Base-by-base conservation (phyloP, 2,113 vertebrate species). In the Alethe castanea region DNA sequence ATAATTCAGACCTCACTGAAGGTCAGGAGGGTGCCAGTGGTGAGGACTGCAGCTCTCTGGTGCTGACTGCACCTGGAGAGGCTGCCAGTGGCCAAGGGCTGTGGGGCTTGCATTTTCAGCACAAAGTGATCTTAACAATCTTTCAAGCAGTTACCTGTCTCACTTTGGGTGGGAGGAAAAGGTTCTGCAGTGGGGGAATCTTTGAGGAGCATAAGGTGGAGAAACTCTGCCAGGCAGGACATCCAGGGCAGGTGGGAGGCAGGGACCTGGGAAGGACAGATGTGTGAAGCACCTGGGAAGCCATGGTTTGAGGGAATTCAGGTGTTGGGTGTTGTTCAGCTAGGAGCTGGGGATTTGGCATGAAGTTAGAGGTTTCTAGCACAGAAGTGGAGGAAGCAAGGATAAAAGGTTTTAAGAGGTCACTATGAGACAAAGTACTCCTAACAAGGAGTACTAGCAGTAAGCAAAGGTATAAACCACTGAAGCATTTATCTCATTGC, bases 401-500 rank as follows among this genome's bases (percentile, higher is more conserved):
- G 6, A 50, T 38, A 35, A 54, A 80, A 86, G 11, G 0, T 28
- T 69, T 83, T 67, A 67, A 85, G 66, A 64, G 56, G 16, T 79
- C 31, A 20, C 47, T 15, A 11, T 33, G 31, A 64, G 33, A 45
- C 0, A 11, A n/a, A 20, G 11, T 59, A 59, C 19, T 4, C 25
- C 7, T 54, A 64, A 62, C 1, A 29, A 80, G 13, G 35, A 86
- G 42, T 64, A 54, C 4, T 47, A 45, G 19, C 19, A 11, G 8
- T 28, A 48, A 61, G 13, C 42, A 62, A 26, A 74, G 9, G 12
- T 40, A 28, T 48, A 66, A 65, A 74, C 3, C 8, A 54, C 38
- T 0, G 1, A 59, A 83, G 35, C 0, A 1, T n/a, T 89, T 64
- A 1, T 64, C 13, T 45, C 35, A 26, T 72, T 60, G 26, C 19